These are phyloP conservation scores for Larimichthys polyactis DNA, from an alignment of 2,113 vertebrate species.

Conservation along the genomic window DNA sequence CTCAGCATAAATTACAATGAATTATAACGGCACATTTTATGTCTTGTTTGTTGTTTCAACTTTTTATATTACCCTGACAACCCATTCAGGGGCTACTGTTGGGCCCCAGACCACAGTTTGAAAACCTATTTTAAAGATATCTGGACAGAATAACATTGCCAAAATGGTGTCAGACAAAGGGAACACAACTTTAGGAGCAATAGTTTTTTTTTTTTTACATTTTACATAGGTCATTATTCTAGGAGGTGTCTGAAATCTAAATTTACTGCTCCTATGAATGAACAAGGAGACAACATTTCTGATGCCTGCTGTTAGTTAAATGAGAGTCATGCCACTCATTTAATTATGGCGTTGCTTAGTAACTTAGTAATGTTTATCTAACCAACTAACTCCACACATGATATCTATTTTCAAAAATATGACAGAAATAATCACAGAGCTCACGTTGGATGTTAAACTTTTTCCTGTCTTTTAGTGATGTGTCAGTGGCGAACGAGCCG, in stretches of 20 bases:
- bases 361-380: neutral
- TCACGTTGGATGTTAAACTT: neutral
- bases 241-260: neutral
- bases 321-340: slow-evolving; percentile 12
- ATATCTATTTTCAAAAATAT: neutral
- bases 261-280: neutral
- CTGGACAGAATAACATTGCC: no score
- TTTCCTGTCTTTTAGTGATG: no score
- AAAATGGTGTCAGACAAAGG: no score
- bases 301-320: neutral
- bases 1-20: no score
- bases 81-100: no score
- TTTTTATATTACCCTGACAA: no score
- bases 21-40: no score
- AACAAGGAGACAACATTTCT: neutral
- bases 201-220: neutral
- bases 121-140: no score
- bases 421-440: neutral
- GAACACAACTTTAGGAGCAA: no score
- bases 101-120: no score
- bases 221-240: neutral
- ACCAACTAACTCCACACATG: neutral
- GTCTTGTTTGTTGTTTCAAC: no score
- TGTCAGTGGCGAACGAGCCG: no score
- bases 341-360: neutral